These are phyloP conservation scores for Merops nubicus DNA, from an alignment of 2,113 vertebrate genomes.

Conservation along the genomic window DNA sequence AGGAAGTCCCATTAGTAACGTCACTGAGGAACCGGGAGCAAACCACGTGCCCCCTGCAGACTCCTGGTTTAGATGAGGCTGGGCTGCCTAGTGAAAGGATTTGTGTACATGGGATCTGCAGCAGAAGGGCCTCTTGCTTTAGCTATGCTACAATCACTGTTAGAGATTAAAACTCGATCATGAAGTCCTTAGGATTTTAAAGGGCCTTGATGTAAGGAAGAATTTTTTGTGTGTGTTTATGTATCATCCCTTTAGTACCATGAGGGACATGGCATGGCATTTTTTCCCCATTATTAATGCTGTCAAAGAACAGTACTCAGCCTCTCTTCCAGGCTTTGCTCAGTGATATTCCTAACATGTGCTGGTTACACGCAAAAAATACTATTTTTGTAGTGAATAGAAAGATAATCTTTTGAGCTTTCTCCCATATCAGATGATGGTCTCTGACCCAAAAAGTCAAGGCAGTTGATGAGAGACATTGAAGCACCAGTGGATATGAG, in stretches of 20 bases:
- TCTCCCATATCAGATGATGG: background rate
- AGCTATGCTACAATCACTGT: rapidly evolving
- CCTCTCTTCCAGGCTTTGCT: too few relatives aligned
- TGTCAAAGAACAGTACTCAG: too few relatives aligned
- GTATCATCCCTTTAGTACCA: background rate
- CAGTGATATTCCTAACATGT: background rate
- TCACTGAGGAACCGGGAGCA: background rate
- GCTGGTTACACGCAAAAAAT: background rate
- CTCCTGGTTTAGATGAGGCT: background rate
- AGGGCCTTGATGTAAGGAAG: background rate
- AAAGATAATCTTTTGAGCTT: background rate
- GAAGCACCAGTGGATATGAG: background rate
- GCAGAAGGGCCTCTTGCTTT: background rate
- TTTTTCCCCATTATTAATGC: too few relatives aligned
- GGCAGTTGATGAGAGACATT: background rate
- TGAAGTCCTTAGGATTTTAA: background rate
- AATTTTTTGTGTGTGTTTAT: background rate
- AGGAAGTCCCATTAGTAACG: background rate
- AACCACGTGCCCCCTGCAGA: background rate
- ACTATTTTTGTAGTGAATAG: background rate
- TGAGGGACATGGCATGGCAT: background rate
- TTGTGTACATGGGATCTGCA: rapidly evolving
- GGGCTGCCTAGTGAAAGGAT: background rate
- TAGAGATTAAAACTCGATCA: background rate
- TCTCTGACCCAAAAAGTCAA: background rate